phyloP scores from a whole-genome alignment of 2,888 invertebrate genomes.

The Orthosia gracilis region DNA sequence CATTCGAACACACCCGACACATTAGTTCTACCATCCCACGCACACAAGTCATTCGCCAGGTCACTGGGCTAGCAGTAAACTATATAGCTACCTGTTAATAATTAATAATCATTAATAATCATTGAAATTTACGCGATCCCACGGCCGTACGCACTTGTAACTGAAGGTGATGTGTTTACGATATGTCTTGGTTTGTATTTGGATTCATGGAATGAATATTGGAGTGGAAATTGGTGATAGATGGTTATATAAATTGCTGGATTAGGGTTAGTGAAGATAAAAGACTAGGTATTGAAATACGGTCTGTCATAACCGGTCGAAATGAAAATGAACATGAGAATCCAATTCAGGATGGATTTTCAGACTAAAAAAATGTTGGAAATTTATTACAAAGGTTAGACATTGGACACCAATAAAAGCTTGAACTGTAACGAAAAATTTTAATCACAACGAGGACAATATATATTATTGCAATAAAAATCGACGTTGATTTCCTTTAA shows the following conservation, averaged over 20 bases:
- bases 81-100: conserved; percentile 45
- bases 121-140: conserved; percentile 55
- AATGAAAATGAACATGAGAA: too few relatives aligned
- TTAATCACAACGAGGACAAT: too few relatives aligned
- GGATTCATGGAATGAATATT: conserved; percentile 11
- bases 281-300: background rate
- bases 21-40: conserved; percentile 39
- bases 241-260: background rate
- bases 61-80: conserved; percentile 48
- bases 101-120: conserved; percentile 59
- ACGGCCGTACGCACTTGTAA: conserved; percentile 14
- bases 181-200: conserved; percentile 5
- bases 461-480: too few relatives aligned
- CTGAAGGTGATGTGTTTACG: conserved; percentile 44
- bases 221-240: conserved; percentile 6
- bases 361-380: too few relatives aligned
- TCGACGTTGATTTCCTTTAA: too few relatives aligned
- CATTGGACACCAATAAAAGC: too few relatives aligned
- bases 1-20: background rate
- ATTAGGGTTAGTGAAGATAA: background rate
- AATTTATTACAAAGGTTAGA: too few relatives aligned
- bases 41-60: conserved; percentile 37
- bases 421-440: too few relatives aligned
- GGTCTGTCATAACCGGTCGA: too few relatives aligned
- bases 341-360: too few relatives aligned